phyloP scores from a whole-genome alignment of 2,113 vertebrate genomes.

The Cichladusa arquata region DNA sequence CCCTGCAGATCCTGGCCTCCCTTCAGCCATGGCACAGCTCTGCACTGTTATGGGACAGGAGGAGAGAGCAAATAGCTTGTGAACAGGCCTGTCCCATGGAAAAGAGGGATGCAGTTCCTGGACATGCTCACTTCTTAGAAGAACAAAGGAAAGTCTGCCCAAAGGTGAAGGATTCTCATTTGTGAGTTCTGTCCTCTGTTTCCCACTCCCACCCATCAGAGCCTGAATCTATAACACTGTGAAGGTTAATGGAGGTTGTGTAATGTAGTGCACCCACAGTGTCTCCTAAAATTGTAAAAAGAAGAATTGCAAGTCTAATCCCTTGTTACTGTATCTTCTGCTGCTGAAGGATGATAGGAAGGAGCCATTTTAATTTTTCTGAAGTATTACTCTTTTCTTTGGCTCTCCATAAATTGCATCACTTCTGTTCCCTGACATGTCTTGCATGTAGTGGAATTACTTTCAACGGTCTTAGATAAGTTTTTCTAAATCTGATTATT shows the following conservation, averaged over 20 bases:
- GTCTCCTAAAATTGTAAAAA: neutral
- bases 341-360: neutral
- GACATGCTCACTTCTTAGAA: neutral
- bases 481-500: conserved; percentile 33
- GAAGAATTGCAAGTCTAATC: neutral
- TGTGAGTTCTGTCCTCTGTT: neutral
- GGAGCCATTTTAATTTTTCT: neutral
- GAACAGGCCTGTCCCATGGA: neutral
- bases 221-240: neutral
- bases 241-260: neutral
- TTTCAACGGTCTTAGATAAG: neutral
- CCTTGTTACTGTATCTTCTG: neutral
- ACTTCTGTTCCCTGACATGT: neutral
- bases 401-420: neutral
- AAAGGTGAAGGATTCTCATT: neutral
- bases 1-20: neutral
- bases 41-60: neutral
- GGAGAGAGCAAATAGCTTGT: neutral
- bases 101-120: neutral
- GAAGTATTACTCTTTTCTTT: neutral
- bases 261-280: neutral
- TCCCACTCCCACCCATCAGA: neutral
- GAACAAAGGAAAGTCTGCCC: neutral
- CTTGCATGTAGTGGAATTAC: conserved; percentile 10
- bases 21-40: neutral